Conservation (phyloP, 30 jellyfish, hydroid and myxozoan genomes). For the Chrysaora quinquecirrha region DNA sequence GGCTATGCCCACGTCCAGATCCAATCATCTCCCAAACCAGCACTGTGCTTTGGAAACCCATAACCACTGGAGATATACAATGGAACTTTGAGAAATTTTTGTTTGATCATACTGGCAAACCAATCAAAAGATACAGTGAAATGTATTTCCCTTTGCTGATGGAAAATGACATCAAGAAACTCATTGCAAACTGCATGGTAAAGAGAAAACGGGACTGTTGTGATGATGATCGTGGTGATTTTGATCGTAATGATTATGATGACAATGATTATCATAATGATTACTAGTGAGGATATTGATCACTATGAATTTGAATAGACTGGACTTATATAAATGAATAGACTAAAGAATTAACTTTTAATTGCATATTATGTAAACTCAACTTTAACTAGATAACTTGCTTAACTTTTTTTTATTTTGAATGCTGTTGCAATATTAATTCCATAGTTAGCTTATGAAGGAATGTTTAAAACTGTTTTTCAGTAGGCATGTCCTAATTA, state of each 20-base stretch:
- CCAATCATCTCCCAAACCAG: constrained; percentile 43
- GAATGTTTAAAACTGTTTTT: neutral
- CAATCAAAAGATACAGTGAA: constrained; percentile 66
- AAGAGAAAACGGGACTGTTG: neutral
- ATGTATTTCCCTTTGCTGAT: constrained; percentile 58
- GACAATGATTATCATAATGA: no score
- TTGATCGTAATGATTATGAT: no score
- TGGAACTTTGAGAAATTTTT: constrained; percentile 98
- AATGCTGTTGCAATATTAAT: no score
- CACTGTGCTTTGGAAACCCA: constrained; percentile 86
- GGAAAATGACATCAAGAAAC: constrained; percentile 69
- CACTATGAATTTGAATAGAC: no score
- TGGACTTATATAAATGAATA: no score
- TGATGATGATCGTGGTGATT: neutral
- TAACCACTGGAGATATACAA: constrained; percentile 72
- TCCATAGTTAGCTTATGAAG: neutral
- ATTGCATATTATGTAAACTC: no score
- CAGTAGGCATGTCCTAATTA: neutral
- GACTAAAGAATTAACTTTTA: no score
- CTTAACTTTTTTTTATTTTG: no score
- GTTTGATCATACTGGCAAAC: constrained; percentile 84
- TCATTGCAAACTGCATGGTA: constrained; percentile 50
- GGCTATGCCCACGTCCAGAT: constrained; percentile 88
- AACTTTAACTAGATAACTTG: no score
- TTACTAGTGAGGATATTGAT: no score